phyloP scores from a whole-genome alignment of 2,888 invertebrate genomes.

The Agrochola circellaris region DNA sequence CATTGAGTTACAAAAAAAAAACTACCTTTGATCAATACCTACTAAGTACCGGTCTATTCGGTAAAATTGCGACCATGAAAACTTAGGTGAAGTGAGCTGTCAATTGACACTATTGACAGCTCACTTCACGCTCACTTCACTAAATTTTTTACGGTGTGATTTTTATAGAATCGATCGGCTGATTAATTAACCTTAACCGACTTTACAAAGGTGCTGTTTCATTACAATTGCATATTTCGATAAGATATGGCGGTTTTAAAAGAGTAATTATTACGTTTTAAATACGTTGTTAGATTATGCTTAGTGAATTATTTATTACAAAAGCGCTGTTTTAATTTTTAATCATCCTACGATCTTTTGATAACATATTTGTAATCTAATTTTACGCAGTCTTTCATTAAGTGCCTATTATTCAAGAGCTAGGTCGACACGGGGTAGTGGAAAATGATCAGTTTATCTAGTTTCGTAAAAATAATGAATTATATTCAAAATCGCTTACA shows the following conservation, averaged over 20 bases:
- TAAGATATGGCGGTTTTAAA: slow-evolving; percentile 46
- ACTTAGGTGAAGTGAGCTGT: too few species aligned
- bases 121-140: background rate
- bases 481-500: background rate
- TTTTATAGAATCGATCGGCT: background rate
- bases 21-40: too few species aligned
- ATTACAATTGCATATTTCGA: slow-evolving; percentile 50
- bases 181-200: slow-evolving; percentile 65
- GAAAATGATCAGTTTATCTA: background rate
- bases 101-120: background rate
- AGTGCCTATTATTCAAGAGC: slow-evolving; percentile 5
- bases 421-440: slow-evolving; percentile 4
- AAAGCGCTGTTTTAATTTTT: slow-evolving; percentile 21
- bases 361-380: slow-evolving; percentile 30
- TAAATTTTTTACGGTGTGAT: background rate
- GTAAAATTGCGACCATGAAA: too few species aligned
- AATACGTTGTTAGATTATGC: slow-evolving; percentile 25
- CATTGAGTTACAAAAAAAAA: background rate
- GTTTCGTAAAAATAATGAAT: background rate
- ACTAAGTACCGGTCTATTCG: too few species aligned
- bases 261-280: slow-evolving; percentile 36
- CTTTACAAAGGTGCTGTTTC: slow-evolving; percentile 55
- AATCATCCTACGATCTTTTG: slow-evolving; percentile 30
- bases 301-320: slow-evolving; percentile 16
- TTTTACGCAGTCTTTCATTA: background rate